Evolutionary conservation across 2,888 invertebrate genomes (phyloP), one percentile per base, ranked within the genome.

Genomic region (Amitus sp.): DNA sequence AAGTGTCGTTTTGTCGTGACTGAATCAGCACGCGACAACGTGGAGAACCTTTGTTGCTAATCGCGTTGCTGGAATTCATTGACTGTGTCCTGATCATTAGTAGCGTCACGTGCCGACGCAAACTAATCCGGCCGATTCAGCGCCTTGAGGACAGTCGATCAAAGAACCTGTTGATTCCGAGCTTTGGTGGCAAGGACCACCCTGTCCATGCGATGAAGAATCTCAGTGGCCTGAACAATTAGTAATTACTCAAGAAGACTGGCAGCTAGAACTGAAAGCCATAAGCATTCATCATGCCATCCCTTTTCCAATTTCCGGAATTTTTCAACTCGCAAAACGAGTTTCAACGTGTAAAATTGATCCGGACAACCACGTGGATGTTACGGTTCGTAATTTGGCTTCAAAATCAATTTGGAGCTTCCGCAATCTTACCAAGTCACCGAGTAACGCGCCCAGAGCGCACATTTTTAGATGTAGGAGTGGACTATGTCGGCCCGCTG

Each of bases 401-500:
- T n/a, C n/a, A n/a, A n/a, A n/a, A n/a, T n/a, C n/a, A n/a, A n/a
- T n/a, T n/a, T n/a, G n/a, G n/a, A n/a, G n/a, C n/a, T n/a, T n/a
- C n/a, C n/a, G n/a, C n/a, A n/a, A n/a, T n/a, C 10, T 28, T 51
- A 7, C 51, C 56, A 1, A n/a, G n/a, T n/a, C n/a, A n/a, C n/a
- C n/a, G n/a, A n/a, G n/a, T n/a, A n/a, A n/a, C n/a, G n/a, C n/a
- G n/a, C n/a, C n/a, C n/a, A n/a, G n/a, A n/a, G n/a, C n/a, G n/a
- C n/a, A n/a, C n/a, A n/a, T n/a, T n/a, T n/a, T n/a, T n/a, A n/a
- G n/a, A n/a, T n/a, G n/a, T n/a, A n/a, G 66, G 61, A 6, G 37
- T 64, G 0, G 54, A 66, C 15, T 64, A 59, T 23, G 68, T 63
- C 1, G 68, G 68, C 0, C 69, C 69, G 1, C 51, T 69, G n/a